Percentiles rank a stretch among this genome's conserved stretches.
Evolutionary conservation across 2,113 vertebrate genomes (phyloP).

Genomic region (Pygoscelis antarcticus): DNA sequence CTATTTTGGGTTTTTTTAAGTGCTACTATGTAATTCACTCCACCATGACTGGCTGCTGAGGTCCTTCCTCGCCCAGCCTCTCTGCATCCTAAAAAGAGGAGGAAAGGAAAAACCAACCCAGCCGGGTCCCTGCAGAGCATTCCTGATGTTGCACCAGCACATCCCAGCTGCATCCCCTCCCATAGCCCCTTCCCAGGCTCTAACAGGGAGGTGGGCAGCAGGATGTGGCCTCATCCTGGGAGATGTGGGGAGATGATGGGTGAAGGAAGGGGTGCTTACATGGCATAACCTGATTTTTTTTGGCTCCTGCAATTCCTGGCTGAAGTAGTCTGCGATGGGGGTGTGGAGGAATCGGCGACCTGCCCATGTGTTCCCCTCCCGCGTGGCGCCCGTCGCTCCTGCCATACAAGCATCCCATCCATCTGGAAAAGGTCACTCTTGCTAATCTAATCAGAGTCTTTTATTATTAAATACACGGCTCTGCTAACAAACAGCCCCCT

Average conservation of each 20-base stretch:
- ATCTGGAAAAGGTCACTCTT: not conserved
- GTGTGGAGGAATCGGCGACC: not conserved
- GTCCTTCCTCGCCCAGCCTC: not conserved
- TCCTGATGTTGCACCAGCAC: accelerated
- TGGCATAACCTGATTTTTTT: not conserved
- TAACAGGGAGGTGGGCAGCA: not conserved
- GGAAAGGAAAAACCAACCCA: not conserved
- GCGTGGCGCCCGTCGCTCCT: accelerated
- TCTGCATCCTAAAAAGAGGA: not conserved
- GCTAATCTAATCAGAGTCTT: not conserved
- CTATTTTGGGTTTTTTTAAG: not conserved
- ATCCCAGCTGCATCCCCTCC: not conserved
- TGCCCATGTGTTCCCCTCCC: not conserved
- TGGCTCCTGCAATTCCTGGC: not conserved
- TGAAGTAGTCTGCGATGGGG: not conserved
- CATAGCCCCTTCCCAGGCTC: not conserved
- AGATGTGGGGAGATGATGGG: not conserved
- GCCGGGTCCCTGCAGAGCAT: not conserved
- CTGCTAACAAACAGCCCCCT: not conserved
- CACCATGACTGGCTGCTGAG: not conserved
- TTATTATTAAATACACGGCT: not conserved
- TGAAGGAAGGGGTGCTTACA: not conserved
- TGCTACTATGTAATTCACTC: not conserved
- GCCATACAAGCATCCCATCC: not conserved
- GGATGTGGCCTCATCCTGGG: not conserved